Evolutionary conservation across 2,113 vertebrate genomes (phyloP).

Genomic region (Nycticryphes semicollaris): DNA sequence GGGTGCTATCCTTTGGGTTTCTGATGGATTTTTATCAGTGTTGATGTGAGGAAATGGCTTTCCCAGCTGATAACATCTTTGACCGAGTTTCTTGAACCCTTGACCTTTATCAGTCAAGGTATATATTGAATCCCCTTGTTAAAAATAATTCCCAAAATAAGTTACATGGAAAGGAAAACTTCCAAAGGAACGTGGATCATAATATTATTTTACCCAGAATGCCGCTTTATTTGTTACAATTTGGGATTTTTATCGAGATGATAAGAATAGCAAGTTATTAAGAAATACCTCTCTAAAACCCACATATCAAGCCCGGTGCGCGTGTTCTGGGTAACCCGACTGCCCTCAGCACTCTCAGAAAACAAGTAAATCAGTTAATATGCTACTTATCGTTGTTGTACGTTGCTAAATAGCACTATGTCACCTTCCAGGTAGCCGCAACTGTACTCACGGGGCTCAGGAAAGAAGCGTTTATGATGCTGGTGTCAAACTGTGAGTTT

Average conservation of each 20-base stretch:
- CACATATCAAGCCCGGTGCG: background rate
- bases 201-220: background rate
- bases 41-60: slow-evolving; percentile 79
- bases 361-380: slow-evolving; percentile 45
- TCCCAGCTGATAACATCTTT: slow-evolving; percentile 81
- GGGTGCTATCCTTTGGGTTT: slow-evolving; percentile 36
- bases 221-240: background rate
- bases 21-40: slow-evolving; percentile 73
- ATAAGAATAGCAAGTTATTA: background rate
- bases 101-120: slow-evolving; percentile 72
- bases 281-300: background rate
- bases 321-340: background rate
- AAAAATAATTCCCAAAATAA: slow-evolving; percentile 49
- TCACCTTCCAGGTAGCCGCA: slow-evolving; percentile 11
- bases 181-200: background rate
- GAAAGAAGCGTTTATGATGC: background rate
- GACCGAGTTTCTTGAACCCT: slow-evolving; percentile 78
- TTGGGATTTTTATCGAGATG: background rate
- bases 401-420: background rate
- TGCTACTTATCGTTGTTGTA: background rate
- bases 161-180: background rate
- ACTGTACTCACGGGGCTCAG: background rate
- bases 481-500: background rate
- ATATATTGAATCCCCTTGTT: slow-evolving; percentile 60
- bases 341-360: slow-evolving; percentile 3